Evolutionary conservation across 2,113 vertebrate genomes (phyloP), one percentile per base, ranked within the genome.

Genomic region (Syngnathus floridae): DNA sequence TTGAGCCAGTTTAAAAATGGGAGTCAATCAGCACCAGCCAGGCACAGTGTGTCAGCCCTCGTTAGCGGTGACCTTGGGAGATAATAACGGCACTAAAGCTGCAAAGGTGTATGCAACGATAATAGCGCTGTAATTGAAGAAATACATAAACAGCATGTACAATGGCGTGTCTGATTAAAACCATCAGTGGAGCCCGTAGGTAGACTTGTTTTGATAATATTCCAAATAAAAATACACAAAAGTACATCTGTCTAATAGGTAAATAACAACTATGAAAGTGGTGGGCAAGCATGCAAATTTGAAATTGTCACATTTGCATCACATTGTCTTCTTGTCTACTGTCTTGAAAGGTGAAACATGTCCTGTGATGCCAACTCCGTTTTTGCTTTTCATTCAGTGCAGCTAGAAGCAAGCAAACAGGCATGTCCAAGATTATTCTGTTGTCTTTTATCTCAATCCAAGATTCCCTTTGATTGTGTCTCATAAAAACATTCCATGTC

Each of bases 1-100:
- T 76, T 74, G 75, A 77, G 74, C 80, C 74, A 65, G 76, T 82
- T 83, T 75, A 78, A 86, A 88, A 85, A 46, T 62, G 72, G 19
- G 67, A 88, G 87, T 87, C 84, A 88, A 87, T 90, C 89, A 88
- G 88, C 46, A 65, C 61, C 36, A 68, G 76, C 75, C 84, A 77
- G 86, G 67, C 82, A 65, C 65, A 40, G 76, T 75, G 79, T 77
- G 69, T 77, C 83, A 77, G 74, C 78, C 80, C 86, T 89, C 69
- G 81, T 91, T 87, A 89, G 84, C 73, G 38, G 37, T 88, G 88
- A 91, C 91, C 90, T 92, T 90, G 90, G 77, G 49, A 85, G 80
- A 89, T 89, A 89, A 87, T 90, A 85, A 89, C 84, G 82, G 70
- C 74, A 76, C 82, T 83, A 86, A 88, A 87, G 67, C 62, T 61